Evolutionary conservation across 1,140 invertebrate genomes (phyloP), one percentile per base, ranked within the genome.

Genomic region (Drosophila watanabei): DNA sequence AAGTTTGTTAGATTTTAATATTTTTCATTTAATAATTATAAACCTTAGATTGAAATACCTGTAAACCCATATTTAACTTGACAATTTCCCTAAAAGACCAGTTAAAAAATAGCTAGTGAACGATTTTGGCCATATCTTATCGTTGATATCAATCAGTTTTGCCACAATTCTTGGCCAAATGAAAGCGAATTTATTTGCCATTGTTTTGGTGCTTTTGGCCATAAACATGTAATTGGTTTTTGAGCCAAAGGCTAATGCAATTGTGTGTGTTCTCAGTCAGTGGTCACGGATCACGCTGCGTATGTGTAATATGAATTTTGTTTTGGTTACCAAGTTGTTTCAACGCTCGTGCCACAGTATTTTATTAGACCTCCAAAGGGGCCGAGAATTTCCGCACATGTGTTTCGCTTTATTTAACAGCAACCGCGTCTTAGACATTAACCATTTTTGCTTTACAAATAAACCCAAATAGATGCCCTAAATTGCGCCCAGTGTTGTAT

Each of bases 381-480:
- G 68, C 68, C 24, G 16, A 81, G 78, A 89, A 88, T 89, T 90
- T 85, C 79, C 79, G 73, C 85, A 89, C 86, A 89, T 89, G 86
- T 89, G 85, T 90, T 89, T 90, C 71, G 60, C 58, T 81, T 85
- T 78, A 62, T 73, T 69, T 66, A 65, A 65, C 75, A 75, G 51
- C 51, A 52, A 52, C 51, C 68, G 60, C 43, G 66, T 62, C 56
- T 69, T 39, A 66, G 79, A 82, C 70, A 82, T 63, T 65, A 83
- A 78, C 80, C 68, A 78, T 80, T 56, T 58, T 71, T 79, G 78
- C 71, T 85, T 88, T 90, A 85, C 85, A 90, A 89, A 89, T 90
- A 89, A 89, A 90, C 85, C 69, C 79, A 75, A 76, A 75, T 64
- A 81, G 75, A 64, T 90, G 86, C 85, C 85, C 85, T 89, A 85